Base-by-base conservation (phyloP, 2,113 vertebrate genomes). In the Tachuris rubrigastra region DNA sequence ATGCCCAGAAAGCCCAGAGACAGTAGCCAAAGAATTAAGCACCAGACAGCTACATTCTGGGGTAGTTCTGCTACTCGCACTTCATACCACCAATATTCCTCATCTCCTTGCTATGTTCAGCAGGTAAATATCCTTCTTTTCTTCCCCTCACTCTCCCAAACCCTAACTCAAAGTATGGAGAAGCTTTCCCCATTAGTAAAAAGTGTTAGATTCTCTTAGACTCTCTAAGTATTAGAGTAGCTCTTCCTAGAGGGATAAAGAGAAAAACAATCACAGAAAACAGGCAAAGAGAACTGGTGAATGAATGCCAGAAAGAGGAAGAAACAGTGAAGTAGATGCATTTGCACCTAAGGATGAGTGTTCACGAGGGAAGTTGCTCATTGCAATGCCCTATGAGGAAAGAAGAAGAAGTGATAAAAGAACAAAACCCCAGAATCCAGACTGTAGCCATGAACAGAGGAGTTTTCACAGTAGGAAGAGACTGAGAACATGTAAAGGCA, bases 281-380 rank as follows among this genome's bases (percentile, higher is more conserved):
- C 3, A 10, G 18, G 8, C 19, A 75, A 53, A 56, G 18, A 37
- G 8, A 6, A 21, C 42, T 46, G 30, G 49, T 13, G 17, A 42
- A 72, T 52, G 19, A 71, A 28, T 12, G 74, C 14, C 21, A 49
- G 14, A 50, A 81, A 55, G 33, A 60, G 7, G 17, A 25, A 68
- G 20, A 25, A 35, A 62, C 1, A 1, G 8, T 31, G 41, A 92
- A 87, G 10, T 17, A 21, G 17, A 55, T 37, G 10, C 13, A 44
- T 44, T 59, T 63, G 33, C 30, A 83, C 23, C 6, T 23, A 28
- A 27, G 20, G 37, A 37, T 1, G 2, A n/a, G 8, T 20, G 12
- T 13, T 31, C 23, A 14, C 1, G 0, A 31, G 30, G 35, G 49
- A 85, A 90, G 85, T 1, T 0, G 0, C n/a, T 37, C 46, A 49